Conservation (phyloP, 92 coral and sea anemone genomes). For the Siderastrea siderea region DNA sequence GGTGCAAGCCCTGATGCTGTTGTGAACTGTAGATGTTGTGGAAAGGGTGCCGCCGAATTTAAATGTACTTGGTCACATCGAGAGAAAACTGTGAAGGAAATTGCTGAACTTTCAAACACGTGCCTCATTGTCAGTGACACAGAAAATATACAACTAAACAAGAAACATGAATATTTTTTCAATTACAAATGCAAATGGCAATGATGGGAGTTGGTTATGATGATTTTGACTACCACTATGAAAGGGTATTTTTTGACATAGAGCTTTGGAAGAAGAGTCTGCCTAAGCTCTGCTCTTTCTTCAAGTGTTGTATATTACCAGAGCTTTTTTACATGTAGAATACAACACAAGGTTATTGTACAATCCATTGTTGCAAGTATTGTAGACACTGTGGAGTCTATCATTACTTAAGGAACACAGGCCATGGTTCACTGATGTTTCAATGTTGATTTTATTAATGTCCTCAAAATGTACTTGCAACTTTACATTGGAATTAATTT, state of each 20-base stretch:
- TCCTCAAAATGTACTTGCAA: no score
- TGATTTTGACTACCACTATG: conserved; percentile 26
- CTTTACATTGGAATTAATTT: no score
- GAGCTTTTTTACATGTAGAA: conserved; percentile 41
- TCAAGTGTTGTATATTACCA: conserved; percentile 15
- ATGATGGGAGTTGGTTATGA: conserved; percentile 24
- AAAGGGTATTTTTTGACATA: conserved; percentile 33
- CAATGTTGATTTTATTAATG: no score
- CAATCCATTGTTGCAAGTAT: conserved; percentile 7
- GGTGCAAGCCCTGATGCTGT: conserved; percentile 56
- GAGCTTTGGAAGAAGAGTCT: conserved; percentile 40
- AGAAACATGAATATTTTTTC: conserved; percentile 47
- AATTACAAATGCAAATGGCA: conserved; percentile 40
- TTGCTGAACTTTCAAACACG: conserved; percentile 26
- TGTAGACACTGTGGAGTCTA: conserved; percentile 29
- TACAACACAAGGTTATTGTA: conserved; percentile 2
- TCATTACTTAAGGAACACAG: neutral
- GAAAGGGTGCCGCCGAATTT: conserved; percentile 46
- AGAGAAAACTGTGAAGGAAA: conserved; percentile 38
- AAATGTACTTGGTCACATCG: conserved; percentile 45
- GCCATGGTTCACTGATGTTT: neutral
- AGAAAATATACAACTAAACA: conserved; percentile 17
- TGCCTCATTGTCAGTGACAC: conserved; percentile 18
- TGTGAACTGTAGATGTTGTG: conserved; percentile 55
- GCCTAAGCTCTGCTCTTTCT: conserved; percentile 25